These are phyloP conservation scores for Scomberomorus guttatus DNA, from an alignment of 2,797 vertebrate species.

Conservation along the genomic window DNA sequence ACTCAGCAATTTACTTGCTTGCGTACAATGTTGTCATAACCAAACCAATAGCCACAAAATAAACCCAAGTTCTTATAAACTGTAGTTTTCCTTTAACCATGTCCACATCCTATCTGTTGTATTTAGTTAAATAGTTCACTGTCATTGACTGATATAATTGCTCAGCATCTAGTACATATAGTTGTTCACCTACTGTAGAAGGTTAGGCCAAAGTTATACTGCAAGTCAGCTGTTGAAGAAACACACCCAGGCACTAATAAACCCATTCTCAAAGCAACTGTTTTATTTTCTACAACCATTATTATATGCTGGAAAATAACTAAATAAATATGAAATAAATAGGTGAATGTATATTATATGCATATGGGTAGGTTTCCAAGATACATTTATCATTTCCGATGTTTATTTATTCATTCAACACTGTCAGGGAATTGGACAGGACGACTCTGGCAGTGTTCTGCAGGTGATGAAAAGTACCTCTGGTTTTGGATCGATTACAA, in stretches of 20 bases:
- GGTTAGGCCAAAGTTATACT: neutral
- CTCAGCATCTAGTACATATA: neutral
- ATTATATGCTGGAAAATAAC: neutral
- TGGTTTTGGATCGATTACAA: slow-evolving; percentile 51
- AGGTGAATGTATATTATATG: slow-evolving; percentile 6
- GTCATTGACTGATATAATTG: neutral
- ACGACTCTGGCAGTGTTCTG: slow-evolving; percentile 24
- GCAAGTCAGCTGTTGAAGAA: neutral
- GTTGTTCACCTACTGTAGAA: neutral
- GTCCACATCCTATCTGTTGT: neutral
- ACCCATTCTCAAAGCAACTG: neutral
- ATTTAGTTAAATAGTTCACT: neutral
- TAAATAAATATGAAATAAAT: slow-evolving; percentile 9
- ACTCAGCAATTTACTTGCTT: neutral
- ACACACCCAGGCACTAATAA: neutral
- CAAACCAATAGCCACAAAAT: neutral
- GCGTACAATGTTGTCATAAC: neutral
- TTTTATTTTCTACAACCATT: neutral
- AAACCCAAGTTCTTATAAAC: neutral
- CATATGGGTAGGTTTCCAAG: slow-evolving; percentile 19
- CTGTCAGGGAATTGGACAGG: slow-evolving; percentile 6
- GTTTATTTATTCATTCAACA: slow-evolving; percentile 22
- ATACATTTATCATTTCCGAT: slow-evolving; percentile 37
- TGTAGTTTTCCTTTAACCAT: neutral
- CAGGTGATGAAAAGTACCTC: slow-evolving; percentile 32